Conservation (phyloP, 2,888 invertebrate genomes). For the Microplitis deprimator region DNA sequence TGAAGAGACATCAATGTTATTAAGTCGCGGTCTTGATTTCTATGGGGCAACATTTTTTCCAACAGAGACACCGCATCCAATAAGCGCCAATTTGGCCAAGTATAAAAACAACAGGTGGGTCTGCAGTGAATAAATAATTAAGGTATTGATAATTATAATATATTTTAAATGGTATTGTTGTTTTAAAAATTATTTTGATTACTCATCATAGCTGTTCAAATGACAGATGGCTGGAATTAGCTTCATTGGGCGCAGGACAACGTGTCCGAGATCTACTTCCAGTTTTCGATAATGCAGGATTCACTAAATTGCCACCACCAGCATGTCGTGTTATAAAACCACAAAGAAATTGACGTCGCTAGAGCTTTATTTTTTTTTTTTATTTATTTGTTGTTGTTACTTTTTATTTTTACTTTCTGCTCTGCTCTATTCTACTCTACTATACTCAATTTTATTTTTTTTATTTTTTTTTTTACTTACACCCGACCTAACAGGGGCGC, state of each 20-base stretch:
- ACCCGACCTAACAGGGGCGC: neutral
- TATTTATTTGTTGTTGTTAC: slow-evolving; percentile 7
- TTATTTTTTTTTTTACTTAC: neutral
- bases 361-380: neutral
- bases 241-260: slow-evolving; percentile 75
- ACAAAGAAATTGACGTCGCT: slow-evolving; percentile 63
- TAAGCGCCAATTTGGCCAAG: slow-evolving; percentile 70
- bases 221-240: slow-evolving; percentile 78
- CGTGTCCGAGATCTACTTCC: slow-evolving; percentile 83
- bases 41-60: slow-evolving; percentile 92
- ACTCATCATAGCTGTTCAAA: slow-evolving; percentile 23
- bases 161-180: neutral
- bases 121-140: neutral
- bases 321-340: slow-evolving; percentile 84
- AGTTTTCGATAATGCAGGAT: slow-evolving; percentile 89
- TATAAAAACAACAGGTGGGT: slow-evolving; percentile 69
- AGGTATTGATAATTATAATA: neutral
- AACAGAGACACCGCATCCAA: slow-evolving; percentile 81
- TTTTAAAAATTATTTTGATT: slow-evolving; percentile 8
- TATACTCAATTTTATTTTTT: neutral
- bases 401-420: slow-evolving; percentile 1
- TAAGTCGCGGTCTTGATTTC: slow-evolving; percentile 89
- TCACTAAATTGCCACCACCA: slow-evolving; percentile 86
- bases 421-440: neutral
- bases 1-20: slow-evolving; percentile 74